Conservation (phyloP, 2,888 invertebrate species). For the Helobdella robusta region DNA sequence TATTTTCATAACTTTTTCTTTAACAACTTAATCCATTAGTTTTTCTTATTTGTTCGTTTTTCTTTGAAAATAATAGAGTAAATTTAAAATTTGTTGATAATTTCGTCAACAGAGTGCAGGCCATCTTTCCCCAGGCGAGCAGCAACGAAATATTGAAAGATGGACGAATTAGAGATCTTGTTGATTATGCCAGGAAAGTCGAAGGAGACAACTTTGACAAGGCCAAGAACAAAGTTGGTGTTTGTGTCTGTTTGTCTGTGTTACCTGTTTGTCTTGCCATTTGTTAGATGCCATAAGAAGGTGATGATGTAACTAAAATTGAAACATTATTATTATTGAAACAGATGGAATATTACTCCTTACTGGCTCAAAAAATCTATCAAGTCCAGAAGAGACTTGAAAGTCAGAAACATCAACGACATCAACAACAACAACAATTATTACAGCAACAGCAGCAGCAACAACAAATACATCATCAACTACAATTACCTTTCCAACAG, state of each 20-base stretch:
- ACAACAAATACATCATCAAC: conserved; percentile 1
- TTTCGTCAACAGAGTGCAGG: conserved; percentile 68
- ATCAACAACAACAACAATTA: not conserved
- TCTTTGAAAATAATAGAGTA: too few relatives aligned
- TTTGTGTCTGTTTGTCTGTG: too few relatives aligned
- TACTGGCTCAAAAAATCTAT: conserved; percentile 96
- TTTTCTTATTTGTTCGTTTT: too few relatives aligned
- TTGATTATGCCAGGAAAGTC: conserved; percentile 93
- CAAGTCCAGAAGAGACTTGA: conserved; percentile 96
- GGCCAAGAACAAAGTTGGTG: conserved; percentile 71
- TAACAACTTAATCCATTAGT: too few relatives aligned
- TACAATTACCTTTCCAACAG: not conserved
- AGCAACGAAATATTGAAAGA: conserved; percentile 93
- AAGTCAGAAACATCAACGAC: conserved; percentile 47
- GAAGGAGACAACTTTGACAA: conserved; percentile 99
- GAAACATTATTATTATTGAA: conserved; percentile 26
- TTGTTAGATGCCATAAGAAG: too few relatives aligned
- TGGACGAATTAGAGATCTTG: conserved; percentile 90
- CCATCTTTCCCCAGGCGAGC: conserved; percentile 90
- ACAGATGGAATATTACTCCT: conserved; percentile 88
- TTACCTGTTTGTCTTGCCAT: too few relatives aligned
- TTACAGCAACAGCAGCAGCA: not conserved
- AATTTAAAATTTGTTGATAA: too few relatives aligned
- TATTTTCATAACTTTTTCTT: too few relatives aligned
- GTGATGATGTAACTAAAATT: not conserved